Base-by-base conservation (phyloP, 2,113 vertebrate genomes). In the Ancistrus triradiatus region DNA sequence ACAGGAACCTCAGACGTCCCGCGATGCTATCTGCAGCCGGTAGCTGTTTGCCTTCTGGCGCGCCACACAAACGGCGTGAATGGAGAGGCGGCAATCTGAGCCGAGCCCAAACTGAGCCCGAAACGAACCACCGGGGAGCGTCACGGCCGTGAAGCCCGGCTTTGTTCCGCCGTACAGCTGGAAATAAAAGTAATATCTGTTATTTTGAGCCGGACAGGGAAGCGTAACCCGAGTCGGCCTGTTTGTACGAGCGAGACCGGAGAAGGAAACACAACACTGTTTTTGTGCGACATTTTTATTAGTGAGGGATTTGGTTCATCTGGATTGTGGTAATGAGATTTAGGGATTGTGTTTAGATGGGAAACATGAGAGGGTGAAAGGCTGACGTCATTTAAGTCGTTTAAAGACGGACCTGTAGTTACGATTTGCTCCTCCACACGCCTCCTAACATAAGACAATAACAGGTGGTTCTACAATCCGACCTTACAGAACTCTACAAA, bases 11-110 rank as follows among this genome's bases (percentile, higher is more conserved):
- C 56, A 66, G 71, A 56, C 43, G 63, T 56, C 37, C 42, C 24
- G 33, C 59, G 71, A 74, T 76, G 63, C 69, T 76, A 74, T 78
- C 77, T 72, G 44, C 46, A 60, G 33, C 57, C 44, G 38, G 9
- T 44, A 56, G 62, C 3, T 71, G 70, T 69, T 71, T 71, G 67
- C 68, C 70, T 78, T 73, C 73, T 75, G 70, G 60, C 55, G 48
- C 17, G 59, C 40, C 58, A 74, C 57, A 71, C 67, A 66, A 71
- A 65, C 57, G 11, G 42, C 9, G 18, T 76, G 77, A 78, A 78
- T 71, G 61, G 65, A 57, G 71, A 64, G 56, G 27, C 51, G 49
- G 73, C 70, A 66, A 78, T 63, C 59, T 66, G 70, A 78, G 73
- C 74, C 35, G 35, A 33, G 63, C 66, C 66, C 60, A 48, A 69